phyloP scores from a whole-genome alignment of 2,113 vertebrate genomes.

The Sylvietta virens region DNA sequence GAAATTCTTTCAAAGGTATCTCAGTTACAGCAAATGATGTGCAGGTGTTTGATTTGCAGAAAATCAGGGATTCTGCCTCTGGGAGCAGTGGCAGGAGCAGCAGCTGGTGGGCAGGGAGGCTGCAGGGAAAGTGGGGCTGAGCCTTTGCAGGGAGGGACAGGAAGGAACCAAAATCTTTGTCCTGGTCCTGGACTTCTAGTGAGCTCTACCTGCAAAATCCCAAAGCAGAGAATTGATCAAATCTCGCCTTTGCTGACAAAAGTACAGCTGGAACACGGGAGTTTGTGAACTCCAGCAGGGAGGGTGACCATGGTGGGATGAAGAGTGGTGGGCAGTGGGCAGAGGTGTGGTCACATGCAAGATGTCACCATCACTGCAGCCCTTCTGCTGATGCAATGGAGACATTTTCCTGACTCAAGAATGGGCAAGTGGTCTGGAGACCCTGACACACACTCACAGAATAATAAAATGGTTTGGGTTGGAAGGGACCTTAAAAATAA shows the following conservation, averaged over 20 bases:
- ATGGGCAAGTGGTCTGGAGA: neutral
- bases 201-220: neutral
- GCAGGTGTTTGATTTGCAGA: neutral
- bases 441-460: neutral
- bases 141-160: accelerated
- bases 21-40: neutral
- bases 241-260: neutral
- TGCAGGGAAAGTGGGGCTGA: neutral
- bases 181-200: neutral
- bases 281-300: neutral
- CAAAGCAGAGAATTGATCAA: neutral
- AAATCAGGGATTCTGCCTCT: neutral
- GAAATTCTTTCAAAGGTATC: neutral
- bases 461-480: neutral
- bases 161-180: neutral
- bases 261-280: accelerated
- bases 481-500: neutral
- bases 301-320: neutral
- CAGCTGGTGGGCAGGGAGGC: neutral
- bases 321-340: neutral
- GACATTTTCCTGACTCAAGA: neutral
- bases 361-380: neutral
- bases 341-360: neutral
- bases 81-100: neutral
- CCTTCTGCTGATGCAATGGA: neutral